Evolutionary conservation across 2,113 vertebrate genomes (phyloP).

Genomic region (Tympanuchus pallidicinctus): DNA sequence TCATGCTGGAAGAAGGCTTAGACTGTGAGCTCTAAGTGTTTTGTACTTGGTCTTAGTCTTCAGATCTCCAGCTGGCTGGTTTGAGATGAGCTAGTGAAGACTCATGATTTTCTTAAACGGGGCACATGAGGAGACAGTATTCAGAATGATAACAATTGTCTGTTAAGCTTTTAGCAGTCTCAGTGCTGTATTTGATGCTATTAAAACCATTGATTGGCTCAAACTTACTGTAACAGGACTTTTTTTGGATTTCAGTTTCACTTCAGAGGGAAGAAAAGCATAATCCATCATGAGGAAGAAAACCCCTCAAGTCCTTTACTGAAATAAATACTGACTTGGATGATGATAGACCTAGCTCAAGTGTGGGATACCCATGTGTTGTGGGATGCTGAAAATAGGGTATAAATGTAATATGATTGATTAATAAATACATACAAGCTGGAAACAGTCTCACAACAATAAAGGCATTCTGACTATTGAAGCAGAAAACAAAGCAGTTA

Average conservation of each 20-base stretch:
- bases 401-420: background rate
- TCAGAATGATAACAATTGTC: background rate
- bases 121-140: background rate
- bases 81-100: background rate
- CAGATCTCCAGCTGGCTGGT: background rate
- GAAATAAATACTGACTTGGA: background rate
- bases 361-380: background rate
- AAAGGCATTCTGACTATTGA: background rate
- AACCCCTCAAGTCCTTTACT: background rate
- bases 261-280: background rate
- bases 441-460: background rate
- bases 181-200: background rate
- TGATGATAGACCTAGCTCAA: background rate
- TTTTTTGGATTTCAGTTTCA: background rate
- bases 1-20: background rate
- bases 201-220: background rate
- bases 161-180: background rate
- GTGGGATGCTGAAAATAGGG: background rate
- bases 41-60: background rate
- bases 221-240: background rate
- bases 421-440: background rate
- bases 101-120: background rate
- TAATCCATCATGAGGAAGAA: background rate
- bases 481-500: background rate
- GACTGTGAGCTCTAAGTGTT: background rate